These are phyloP conservation scores for Decapterus maruadsi DNA, from an alignment of 2,797 vertebrate genomes.

Conservation along the genomic window DNA sequence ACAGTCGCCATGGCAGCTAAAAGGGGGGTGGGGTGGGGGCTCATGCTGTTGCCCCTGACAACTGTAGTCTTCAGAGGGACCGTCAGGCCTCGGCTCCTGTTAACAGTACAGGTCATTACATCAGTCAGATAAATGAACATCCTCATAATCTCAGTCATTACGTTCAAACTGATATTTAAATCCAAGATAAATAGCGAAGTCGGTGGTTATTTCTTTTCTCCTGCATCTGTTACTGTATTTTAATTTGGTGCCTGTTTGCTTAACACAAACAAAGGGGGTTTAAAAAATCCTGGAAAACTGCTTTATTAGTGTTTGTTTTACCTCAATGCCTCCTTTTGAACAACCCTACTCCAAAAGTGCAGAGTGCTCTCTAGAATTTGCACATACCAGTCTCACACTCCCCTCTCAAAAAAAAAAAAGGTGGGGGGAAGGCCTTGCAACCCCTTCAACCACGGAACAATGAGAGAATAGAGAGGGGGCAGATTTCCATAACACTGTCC, in stretches of 20 bases:
- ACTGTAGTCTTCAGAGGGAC: conserved; percentile 49
- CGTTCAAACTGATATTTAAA: conserved; percentile 7
- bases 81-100: conserved; percentile 30
- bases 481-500: conserved; percentile 82
- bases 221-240: not conserved
- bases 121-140: conserved; percentile 28
- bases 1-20: conserved; percentile 61
- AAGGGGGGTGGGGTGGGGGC: conserved; percentile 26
- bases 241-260: not conserved
- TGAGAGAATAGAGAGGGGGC: conserved; percentile 68
- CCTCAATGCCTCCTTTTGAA: conserved; percentile 17
- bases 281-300: not conserved
- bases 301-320: conserved; percentile 41
- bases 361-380: conserved; percentile 55
- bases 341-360: conserved; percentile 35
- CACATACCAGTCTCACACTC: conserved; percentile 61
- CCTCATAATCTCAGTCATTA: conserved; percentile 5
- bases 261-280: not conserved
- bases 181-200: not conserved
- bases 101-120: conserved; percentile 47
- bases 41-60: conserved; percentile 70
- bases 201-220: not conserved
- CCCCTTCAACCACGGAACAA: conserved; percentile 73
- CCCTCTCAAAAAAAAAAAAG: conserved; percentile 22
- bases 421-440: conserved; percentile 16